Evolutionary conservation across 2,888 invertebrate species (phyloP).

Genomic region (Cataglyphis altisquamis): DNA sequence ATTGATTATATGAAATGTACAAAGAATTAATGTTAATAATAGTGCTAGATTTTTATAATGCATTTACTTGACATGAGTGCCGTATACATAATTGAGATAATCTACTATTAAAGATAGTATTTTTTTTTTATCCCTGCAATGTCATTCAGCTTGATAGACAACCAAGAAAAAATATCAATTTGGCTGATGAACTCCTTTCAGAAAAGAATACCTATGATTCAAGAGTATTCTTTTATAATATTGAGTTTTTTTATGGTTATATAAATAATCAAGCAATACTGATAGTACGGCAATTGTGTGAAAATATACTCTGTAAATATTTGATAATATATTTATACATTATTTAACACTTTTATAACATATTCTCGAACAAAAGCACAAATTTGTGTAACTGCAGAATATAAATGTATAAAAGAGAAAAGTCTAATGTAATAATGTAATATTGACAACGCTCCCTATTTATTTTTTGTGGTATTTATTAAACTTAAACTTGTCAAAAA

Average conservation of each 20-base stretch:
- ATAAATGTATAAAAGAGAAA: conserved; percentile 7
- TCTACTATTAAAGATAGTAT: conserved; percentile 47
- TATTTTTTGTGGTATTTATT: conserved; percentile 1
- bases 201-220: conserved; percentile 38
- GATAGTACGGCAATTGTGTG: conserved; percentile 47
- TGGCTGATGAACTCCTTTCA: conserved; percentile 6
- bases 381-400: conserved; percentile 54
- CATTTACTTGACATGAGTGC: conserved; percentile 52
- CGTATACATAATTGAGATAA: conserved; percentile 30
- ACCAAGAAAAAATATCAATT: conserved; percentile 58
- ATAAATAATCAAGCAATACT: conserved; percentile 26
- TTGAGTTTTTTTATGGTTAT: conserved; percentile 27
- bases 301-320: conserved; percentile 53
- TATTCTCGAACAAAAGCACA: conserved; percentile 51
- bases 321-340: conserved; percentile 77
- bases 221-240: conserved; percentile 69
- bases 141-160: conserved; percentile 39
- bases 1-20: conserved; percentile 30
- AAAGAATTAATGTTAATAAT: conserved; percentile 49
- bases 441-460: conserved; percentile 15
- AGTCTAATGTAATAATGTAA: conserved; percentile 1
- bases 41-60: conserved; percentile 55
- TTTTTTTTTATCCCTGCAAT: background rate
- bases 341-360: conserved; percentile 79
- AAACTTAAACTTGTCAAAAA: conserved; percentile 23